phyloP scores from a whole-genome alignment of 2,797 vertebrate species.

The Allobates femoralis region DNA sequence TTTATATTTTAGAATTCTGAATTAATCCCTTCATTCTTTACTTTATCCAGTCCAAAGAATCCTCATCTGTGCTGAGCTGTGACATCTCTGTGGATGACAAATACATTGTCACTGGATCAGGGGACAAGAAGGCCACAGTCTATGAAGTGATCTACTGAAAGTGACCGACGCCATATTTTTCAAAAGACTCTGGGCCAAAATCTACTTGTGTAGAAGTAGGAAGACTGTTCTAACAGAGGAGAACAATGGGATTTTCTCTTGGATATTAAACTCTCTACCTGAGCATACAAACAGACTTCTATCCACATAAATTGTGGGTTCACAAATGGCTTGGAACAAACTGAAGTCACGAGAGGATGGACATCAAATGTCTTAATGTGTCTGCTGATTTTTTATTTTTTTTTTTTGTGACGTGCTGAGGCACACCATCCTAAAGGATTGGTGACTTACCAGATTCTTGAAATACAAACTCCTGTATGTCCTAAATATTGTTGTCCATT shows the following conservation, averaged over 20 bases:
- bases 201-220: constrained; percentile 76
- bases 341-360: constrained; percentile 64
- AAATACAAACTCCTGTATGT: constrained; percentile 72
- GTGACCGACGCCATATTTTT: constrained; percentile 69
- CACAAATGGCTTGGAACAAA: constrained; percentile 67
- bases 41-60: constrained; percentile 82
- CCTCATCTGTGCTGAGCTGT: constrained; percentile 85
- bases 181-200: constrained; percentile 79
- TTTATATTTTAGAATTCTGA: neutral
- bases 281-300: constrained; percentile 65
- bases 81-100: constrained; percentile 88
- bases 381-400: constrained; percentile 68
- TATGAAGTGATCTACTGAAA: constrained; percentile 89
- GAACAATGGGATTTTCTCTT: constrained; percentile 55
- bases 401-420: constrained; percentile 67
- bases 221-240: constrained; percentile 70
- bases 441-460: constrained; percentile 73
- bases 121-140: constrained; percentile 86
- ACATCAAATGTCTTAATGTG: constrained; percentile 66
- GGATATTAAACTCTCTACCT: constrained; percentile 68
- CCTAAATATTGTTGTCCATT: constrained; percentile 73
- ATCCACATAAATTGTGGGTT: constrained; percentile 55
- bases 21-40: constrained; percentile 48
- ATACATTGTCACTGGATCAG: constrained; percentile 86
- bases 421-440: constrained; percentile 72